Conservation (phyloP, 1,140 invertebrate genomes). For the Drosophila elegans region DNA sequence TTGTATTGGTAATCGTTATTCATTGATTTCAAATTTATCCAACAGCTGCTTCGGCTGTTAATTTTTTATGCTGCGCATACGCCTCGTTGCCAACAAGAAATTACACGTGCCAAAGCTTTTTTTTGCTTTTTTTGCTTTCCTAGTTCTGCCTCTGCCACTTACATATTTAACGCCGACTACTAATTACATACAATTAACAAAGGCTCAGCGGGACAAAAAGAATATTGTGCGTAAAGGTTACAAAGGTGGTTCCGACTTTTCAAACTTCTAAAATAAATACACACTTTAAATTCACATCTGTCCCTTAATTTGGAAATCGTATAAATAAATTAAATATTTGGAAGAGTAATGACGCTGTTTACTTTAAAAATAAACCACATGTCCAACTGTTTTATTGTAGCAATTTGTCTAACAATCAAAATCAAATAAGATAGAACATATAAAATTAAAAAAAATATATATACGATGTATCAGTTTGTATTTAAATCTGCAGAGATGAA, state of each 20-base stretch:
- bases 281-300: not conserved
- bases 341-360: not conserved
- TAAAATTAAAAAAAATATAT: not conserved
- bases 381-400: not conserved
- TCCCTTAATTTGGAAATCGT: constrained; percentile 8
- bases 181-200: constrained; percentile 45
- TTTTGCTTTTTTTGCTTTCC: not conserved
- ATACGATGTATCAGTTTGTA: not conserved
- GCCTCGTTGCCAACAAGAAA: constrained; percentile 35
- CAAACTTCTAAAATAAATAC: not conserved
- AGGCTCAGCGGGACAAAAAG: constrained; percentile 21
- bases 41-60: constrained; percentile 62
- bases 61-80: constrained; percentile 58
- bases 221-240: not conserved
- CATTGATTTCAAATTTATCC: constrained; percentile 36
- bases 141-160: not conserved
- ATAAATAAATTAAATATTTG: constrained; percentile 14
- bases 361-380: not conserved
- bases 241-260: constrained; percentile 12
- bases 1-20: constrained; percentile 54
- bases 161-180: constrained; percentile 19
- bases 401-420: constrained; percentile 2
- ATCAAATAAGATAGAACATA: not conserved
- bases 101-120: constrained; percentile 61
- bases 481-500: constrained; percentile 1